These are phyloP conservation scores for Microcaecilia unicolor DNA, from an alignment of 2,797 vertebrate genomes.

Conservation along the genomic window DNA sequence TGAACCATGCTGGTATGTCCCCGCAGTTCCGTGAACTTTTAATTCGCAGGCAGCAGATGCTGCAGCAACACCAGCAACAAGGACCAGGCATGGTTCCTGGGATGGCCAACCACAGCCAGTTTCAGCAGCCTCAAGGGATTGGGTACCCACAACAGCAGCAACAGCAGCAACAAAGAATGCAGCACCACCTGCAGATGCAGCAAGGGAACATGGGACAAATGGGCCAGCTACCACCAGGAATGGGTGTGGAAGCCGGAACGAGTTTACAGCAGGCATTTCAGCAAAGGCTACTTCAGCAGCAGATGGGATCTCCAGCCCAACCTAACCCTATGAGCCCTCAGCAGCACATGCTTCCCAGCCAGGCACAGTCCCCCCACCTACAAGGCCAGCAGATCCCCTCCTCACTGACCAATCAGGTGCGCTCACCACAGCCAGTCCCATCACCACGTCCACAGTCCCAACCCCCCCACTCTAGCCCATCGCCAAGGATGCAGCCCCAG, in stretches of 20 bases:
- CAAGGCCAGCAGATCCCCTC: conserved; percentile 78
- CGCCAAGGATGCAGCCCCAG: conserved; percentile 90
- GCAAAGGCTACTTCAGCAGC: conserved; percentile 82
- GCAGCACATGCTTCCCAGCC: conserved; percentile 63
- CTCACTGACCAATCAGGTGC: conserved; percentile 89
- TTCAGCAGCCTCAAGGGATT: conserved; percentile 70
- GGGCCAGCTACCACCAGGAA: conserved; percentile 65
- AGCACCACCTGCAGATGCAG: conserved; percentile 70
- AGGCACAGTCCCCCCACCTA: conserved; percentile 84
- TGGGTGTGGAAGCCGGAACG: conserved; percentile 59
- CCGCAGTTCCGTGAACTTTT: conserved; percentile 84
- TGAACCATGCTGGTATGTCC: conserved; percentile 63
- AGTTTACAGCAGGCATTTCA: conserved; percentile 75
- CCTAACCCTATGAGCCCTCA: conserved; percentile 90
- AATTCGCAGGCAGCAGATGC: conserved; percentile 71
- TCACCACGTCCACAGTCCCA: conserved; percentile 92
- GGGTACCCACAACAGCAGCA: conserved; percentile 66
- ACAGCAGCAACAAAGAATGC: conserved; percentile 65
- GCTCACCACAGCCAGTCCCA: conserved; percentile 84
- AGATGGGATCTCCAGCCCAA: conserved; percentile 78
- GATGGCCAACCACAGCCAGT: conserved; percentile 76
- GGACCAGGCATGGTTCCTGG: conserved; percentile 41
- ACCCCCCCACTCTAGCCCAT: conserved; percentile 92
- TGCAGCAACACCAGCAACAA: conserved; percentile 75
- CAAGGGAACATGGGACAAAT: conserved; percentile 74